Base-by-base conservation (phyloP, 2,888 invertebrate genomes). In the Tholera decimalis region DNA sequence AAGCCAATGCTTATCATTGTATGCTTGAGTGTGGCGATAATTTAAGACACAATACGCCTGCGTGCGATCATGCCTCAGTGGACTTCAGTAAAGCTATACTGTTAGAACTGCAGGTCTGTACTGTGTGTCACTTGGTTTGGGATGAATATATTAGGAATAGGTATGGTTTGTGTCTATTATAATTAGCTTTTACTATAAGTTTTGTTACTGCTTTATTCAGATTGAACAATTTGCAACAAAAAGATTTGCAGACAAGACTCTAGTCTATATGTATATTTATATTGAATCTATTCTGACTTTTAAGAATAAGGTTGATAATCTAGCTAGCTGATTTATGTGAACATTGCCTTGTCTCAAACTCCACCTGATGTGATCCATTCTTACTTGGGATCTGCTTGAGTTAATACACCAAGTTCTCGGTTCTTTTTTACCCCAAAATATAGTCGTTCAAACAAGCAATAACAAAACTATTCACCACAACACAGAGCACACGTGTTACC, bases 401-500 rank as follows among this genome's bases (percentile, higher is more conserved):
- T 28, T 50, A 44, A 61, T 47, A 30, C 37, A 6, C 28, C 2
- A 39, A 60, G 28, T 60, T 74, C 60, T 65, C 53, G 57, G 30
- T 56, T 28, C 3, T 18, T 65, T 73, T 74, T 66, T 56, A 53
- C 60, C 56, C 66, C 35, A 37, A 43, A 57, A 49, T 70, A 13
- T 49, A 72, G 44, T 63, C 44, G 28, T 73, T 54, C 49, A 72
- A 74, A 74, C 65, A 73, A 54, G 66, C 73, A 77, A 57, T 73
- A 77, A 77, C 59, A 57, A 8, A 66, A 73, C 78, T 77, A 74
- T 72, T 43, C 57, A 15, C 60, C 39, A 46, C 41, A 74, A 53
- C 58, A 70, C 55, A 70, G 47, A 61, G 77, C 73, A 82, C 79
- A 82, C 58, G 75, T 82, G 81, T 82, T 73, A 53, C 76, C 85